phyloP scores from a whole-genome alignment of 2,797 vertebrate species.

The Chloroceryle amazona region DNA sequence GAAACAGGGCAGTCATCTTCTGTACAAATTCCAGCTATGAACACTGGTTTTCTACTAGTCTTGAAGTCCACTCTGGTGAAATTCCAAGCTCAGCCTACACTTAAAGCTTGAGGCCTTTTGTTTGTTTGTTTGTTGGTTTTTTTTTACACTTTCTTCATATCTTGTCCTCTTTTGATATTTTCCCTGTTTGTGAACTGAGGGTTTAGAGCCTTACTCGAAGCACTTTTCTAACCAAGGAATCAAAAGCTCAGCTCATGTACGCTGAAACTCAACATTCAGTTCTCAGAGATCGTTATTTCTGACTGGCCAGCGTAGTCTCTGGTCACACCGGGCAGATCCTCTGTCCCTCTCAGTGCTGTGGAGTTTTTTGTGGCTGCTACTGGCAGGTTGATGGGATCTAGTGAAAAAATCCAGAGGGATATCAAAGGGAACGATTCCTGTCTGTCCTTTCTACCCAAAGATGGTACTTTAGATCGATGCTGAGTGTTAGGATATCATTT shows the following conservation, averaged over 20 bases:
- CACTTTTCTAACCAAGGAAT: slow-evolving; percentile 56
- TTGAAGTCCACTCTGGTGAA: slow-evolving; percentile 4
- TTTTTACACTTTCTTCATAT: background rate
- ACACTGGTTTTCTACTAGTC: slow-evolving; percentile 38
- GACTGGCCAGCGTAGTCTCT: background rate
- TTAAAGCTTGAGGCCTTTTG: slow-evolving; percentile 15
- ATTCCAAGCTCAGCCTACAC: slow-evolving; percentile 14
- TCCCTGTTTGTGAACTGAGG: slow-evolving; percentile 11
- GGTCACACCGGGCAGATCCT: background rate
- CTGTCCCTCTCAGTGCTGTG: slow-evolving; percentile 17
- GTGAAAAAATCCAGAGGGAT: background rate
- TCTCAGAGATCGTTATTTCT: background rate
- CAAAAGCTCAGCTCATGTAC: background rate
- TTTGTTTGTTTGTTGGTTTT: background rate
- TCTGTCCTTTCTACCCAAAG: slow-evolving; percentile 45
- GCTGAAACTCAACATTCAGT: background rate
- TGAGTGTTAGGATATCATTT: background rate
- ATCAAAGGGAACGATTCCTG: slow-evolving; percentile 41
- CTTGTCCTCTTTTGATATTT: slow-evolving; percentile 25
- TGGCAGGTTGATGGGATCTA: background rate
- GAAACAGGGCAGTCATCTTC: background rate
- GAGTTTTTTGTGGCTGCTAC: slow-evolving; percentile 1
- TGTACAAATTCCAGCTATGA: background rate
- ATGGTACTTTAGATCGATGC: slow-evolving; percentile 29
- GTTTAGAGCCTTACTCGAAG: slow-evolving; percentile 47